Evolutionary conservation across 2,113 vertebrate genomes (phyloP), one percentile per base, ranked within the genome.

Genomic region (Etheostoma cragini): DNA sequence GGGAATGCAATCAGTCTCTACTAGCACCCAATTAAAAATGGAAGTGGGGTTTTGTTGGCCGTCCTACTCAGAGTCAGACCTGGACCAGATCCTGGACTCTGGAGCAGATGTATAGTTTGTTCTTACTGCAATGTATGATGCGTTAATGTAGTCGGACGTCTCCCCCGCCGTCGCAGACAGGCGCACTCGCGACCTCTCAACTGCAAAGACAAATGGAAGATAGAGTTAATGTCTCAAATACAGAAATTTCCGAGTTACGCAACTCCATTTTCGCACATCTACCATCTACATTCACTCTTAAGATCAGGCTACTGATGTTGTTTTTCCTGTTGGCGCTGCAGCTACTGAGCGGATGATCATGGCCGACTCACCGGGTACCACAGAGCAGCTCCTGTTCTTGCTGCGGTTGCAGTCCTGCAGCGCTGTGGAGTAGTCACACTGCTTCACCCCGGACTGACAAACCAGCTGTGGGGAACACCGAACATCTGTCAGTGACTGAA

Each of bases 111-210:
- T 42, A 3, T 11, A 42, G 4, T 10, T 42, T 45, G 62, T 16
- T 78, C 96, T 96, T 94, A 98, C 97, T 91, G 96, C 90, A 58
- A 98, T 88, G 65, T 97, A 98, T 8, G 97, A 98, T 21, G 97
- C 97, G 72, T 98, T 98, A 63, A 98, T 98, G 91, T 98, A 98
- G 88, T 98, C 97, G 3, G 96, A 95, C 2, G 95, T 92, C 86
- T 98, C 97, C 60, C 94, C 96, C 5, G 91, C 93, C 3, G 94
- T 71, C 0, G 95, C 94, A 1, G 96, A 95, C 82, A 98, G 95
- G 67, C 95, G 93, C 54, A 98, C 97, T 80, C 97, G 94, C 10
- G 96, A 97, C 89, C 95, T 94, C 87, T 98, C 97, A 78, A 96
- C 97, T 98, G 91, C 50, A 94, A 50, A 69, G 56, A 65, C 10